Percentiles rank a stretch among this genome's conserved stretches.
phyloP scores from a whole-genome alignment of 2,888 invertebrate species.

The Ommatoiulus sabulosus region DNA sequence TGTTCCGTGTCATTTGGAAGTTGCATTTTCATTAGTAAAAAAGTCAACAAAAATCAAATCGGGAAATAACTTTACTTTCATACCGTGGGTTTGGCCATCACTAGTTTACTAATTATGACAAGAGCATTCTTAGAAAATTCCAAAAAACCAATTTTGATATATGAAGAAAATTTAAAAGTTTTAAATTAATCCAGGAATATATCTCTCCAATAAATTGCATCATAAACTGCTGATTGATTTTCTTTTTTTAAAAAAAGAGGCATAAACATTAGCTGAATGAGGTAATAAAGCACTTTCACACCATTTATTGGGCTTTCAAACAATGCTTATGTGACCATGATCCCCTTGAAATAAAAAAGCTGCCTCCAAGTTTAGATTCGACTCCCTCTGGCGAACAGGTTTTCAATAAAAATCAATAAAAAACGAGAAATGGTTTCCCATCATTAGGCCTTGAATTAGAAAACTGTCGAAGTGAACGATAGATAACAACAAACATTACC shows the following conservation, averaged over 20 bases:
- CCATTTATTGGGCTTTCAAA: background rate
- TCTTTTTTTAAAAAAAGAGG: no score
- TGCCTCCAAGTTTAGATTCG: background rate
- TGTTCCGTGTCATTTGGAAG: no score
- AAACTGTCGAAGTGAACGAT: background rate
- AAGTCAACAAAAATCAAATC: no score
- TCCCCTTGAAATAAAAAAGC: background rate
- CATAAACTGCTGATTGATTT: background rate
- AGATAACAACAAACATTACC: no score
- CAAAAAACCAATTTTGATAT: no score
- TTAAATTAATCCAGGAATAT: background rate
- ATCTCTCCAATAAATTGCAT: background rate
- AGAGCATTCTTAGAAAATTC: no score
- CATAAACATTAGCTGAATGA: no score
- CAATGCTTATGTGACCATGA: background rate
- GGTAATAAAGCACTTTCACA: background rate
- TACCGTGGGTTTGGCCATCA: no score
- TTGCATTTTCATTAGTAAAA: no score
- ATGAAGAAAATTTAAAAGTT: background rate
- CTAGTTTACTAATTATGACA: no score
- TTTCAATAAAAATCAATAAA: background rate
- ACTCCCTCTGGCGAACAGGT: background rate
- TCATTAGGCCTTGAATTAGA: conserved; percentile 15
- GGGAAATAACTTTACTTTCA: no score
- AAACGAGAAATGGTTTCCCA: background rate